A percentile compares a stretch with the other conserved stretches of the same genome.
Conservation (phyloP, 2,888 invertebrate species). For the Gisinianus flammeolus region DNA sequence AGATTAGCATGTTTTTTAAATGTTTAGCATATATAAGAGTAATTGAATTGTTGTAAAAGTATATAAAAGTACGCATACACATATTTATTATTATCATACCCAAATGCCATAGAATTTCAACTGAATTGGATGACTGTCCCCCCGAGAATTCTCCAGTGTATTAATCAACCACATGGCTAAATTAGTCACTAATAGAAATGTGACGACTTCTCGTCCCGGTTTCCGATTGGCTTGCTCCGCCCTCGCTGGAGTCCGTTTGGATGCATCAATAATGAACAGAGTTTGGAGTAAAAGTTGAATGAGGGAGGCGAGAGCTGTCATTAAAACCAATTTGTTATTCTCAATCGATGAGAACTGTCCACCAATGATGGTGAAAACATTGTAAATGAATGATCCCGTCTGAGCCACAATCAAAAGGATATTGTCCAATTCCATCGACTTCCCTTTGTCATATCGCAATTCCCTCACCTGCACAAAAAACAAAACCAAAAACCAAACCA, state of each 20-base stretch:
- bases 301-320: constrained; percentile 83
- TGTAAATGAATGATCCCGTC: constrained; percentile 92
- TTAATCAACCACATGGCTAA: constrained; percentile 83
- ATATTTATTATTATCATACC: too few species aligned
- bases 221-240: constrained; percentile 83
- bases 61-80: too few species aligned
- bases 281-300: constrained; percentile 89
- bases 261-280: constrained; percentile 89
- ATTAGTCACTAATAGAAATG: constrained; percentile 87
- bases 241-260: constrained; percentile 80
- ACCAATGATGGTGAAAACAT: constrained; percentile 91
- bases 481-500: too few species aligned
- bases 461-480: constrained; percentile 71
- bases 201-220: constrained; percentile 91
- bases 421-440: constrained; percentile 85
- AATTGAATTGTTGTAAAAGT: too few species aligned
- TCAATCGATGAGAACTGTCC: constrained; percentile 67
- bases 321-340: constrained; percentile 74
- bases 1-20: too few species aligned
- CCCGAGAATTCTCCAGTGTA: constrained; percentile 63
- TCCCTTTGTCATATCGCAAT: constrained; percentile 80
- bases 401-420: constrained; percentile 90
- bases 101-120: constrained; percentile 63
- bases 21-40: too few species aligned
- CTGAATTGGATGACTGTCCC: constrained; percentile 63